Evolutionary conservation across 2,888 invertebrate genomes (phyloP).

Genomic region (Mellilla xanthometata): DNA sequence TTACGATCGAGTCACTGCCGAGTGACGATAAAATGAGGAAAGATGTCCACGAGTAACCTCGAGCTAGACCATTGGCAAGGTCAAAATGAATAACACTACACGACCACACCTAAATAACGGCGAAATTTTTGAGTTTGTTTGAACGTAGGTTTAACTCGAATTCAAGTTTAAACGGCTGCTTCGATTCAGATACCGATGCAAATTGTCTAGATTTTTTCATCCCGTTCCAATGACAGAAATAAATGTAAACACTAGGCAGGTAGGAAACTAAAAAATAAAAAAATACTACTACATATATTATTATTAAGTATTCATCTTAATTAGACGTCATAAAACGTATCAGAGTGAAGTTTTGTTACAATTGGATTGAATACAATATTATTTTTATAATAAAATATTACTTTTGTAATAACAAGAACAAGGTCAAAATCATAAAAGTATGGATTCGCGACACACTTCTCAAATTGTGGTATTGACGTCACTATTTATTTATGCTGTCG

Average conservation of each 20-base stretch:
- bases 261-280: too few species aligned
- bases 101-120: too few species aligned
- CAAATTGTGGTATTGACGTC: conserved; percentile 1
- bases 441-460: not conserved
- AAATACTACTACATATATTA: too few species aligned
- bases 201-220: too few species aligned
- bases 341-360: conserved; percentile 10
- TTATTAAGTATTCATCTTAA: conserved; percentile 16
- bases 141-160: too few species aligned
- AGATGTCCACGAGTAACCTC: conserved; percentile 24
- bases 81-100: conserved; percentile 15
- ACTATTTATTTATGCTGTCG: not conserved
- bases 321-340: conserved; percentile 17
- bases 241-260: too few species aligned
- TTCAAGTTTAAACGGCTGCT: too few species aligned
- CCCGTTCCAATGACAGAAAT: too few species aligned
- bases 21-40: conserved; percentile 24
- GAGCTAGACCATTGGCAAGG: conserved; percentile 22
- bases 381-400: conserved; percentile 1
- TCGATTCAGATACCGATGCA: too few species aligned
- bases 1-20: conserved; percentile 20
- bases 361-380: not conserved
- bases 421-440: not conserved
- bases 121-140: too few species aligned
- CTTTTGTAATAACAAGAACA: conserved; percentile 7